These are phyloP conservation scores for Oriolus oriolus DNA, from an alignment of 2,113 vertebrate genomes.

Conservation along the genomic window DNA sequence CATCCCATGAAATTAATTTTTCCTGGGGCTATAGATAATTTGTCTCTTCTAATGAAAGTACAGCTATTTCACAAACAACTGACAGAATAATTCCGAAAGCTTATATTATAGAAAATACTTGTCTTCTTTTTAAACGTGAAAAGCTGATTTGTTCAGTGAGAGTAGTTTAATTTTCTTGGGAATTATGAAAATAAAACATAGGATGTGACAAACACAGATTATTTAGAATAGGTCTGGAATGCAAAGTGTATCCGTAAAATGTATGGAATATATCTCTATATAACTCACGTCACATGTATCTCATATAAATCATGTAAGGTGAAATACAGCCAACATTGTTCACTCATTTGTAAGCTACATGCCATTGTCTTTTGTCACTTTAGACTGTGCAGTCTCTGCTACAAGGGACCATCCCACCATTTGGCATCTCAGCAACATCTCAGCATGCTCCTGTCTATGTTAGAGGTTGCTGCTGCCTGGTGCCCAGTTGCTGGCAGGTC, in stretches of 20 bases:
- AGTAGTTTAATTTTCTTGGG: not conserved
- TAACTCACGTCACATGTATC: not conserved
- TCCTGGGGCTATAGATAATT: constrained; percentile 52
- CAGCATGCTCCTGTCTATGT: fast-evolving
- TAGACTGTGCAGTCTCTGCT: not conserved
- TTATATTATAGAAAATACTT: not conserved
- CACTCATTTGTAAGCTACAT: not conserved
- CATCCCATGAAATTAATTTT: constrained; percentile 59
- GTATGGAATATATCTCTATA: not conserved
- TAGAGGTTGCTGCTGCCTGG: not conserved
- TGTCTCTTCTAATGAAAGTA: constrained; percentile 45
- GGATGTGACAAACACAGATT: not conserved
- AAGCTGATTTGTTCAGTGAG: not conserved
- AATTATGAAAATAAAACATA: not conserved
- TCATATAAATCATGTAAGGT: not conserved
- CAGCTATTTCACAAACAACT: not conserved
- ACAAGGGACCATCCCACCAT: not conserved
- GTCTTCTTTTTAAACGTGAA: not conserved
- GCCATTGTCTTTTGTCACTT: not conserved
- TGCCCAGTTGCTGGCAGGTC: not conserved
- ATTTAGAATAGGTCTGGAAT: not conserved
- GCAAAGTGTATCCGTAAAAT: not conserved
- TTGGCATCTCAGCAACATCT: not conserved
- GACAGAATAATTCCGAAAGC: not conserved
- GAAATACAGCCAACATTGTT: not conserved